Conservation (phyloP, 2,113 vertebrate genomes). For the Alethe castanea region DNA sequence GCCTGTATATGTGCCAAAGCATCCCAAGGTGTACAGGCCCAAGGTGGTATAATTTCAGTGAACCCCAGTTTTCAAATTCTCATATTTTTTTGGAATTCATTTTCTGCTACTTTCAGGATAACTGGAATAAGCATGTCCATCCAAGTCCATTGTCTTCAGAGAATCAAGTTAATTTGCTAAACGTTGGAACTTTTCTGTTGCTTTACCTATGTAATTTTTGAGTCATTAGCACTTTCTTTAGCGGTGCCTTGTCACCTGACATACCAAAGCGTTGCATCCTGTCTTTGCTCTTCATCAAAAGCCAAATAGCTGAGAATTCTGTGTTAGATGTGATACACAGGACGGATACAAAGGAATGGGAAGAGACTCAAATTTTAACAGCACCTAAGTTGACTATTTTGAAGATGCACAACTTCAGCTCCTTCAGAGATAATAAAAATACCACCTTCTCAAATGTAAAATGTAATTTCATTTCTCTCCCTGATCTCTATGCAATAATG, state of each 20-base stretch:
- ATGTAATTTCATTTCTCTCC: background rate
- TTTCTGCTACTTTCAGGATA: background rate
- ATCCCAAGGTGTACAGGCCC: background rate
- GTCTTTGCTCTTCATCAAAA: conserved; percentile 4
- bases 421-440: background rate
- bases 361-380: background rate
- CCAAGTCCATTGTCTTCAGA: background rate
- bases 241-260: fast-evolving
- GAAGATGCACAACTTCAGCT: background rate
- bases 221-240: conserved; percentile 21
- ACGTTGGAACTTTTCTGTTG: background rate
- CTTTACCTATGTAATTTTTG: background rate
- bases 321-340: background rate
- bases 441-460: background rate
- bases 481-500: background rate
- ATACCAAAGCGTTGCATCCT: background rate
- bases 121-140: background rate
- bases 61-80: background rate
- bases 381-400: background rate
- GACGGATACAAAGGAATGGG: background rate
- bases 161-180: background rate
- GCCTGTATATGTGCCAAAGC: background rate
- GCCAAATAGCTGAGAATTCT: background rate
- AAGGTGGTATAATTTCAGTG: background rate
- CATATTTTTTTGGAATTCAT: background rate